Percentiles rank a stretch among this genome's conserved stretches.
These are phyloP conservation scores for Psilopsiagon aurifrons DNA, from an alignment of 2,113 vertebrate species.

Conservation along the genomic window DNA sequence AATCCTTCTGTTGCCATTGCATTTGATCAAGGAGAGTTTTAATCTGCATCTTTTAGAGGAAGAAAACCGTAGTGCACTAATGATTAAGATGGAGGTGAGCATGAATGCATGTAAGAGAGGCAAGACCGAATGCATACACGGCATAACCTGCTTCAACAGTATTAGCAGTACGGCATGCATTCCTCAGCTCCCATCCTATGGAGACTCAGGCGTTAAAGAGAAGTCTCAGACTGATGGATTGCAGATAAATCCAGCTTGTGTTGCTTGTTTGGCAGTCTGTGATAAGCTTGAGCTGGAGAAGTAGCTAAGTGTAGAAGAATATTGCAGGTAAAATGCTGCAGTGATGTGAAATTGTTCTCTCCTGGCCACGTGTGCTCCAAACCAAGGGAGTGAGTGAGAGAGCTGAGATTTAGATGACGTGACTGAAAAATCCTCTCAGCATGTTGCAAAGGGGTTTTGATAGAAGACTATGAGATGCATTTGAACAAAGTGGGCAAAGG, in stretches of 20 bases:
- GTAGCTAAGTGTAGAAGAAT: not conserved
- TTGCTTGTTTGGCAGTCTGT: not conserved
- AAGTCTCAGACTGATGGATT: not conserved
- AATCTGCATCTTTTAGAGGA: not conserved
- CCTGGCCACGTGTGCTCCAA: not conserved
- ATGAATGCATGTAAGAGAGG: not conserved
- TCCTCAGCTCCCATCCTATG: rapidly evolving
- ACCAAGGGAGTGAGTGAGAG: not conserved
- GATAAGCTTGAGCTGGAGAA: not conserved
- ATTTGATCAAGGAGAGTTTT: not conserved
- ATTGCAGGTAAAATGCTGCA: not conserved
- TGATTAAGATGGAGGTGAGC: not conserved
- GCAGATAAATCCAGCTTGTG: not conserved
- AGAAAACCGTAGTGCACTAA: not conserved
- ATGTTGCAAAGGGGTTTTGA: not conserved
- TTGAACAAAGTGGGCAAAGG: not conserved
- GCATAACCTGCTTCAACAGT: not conserved
- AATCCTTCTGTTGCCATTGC: not conserved
- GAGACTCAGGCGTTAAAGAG: not conserved
- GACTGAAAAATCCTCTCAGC: not conserved
- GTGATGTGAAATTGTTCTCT: not conserved
- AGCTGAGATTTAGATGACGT: not conserved
- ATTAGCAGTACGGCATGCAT: not conserved
- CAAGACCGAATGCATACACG: not conserved
- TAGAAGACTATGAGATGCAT: not conserved